Evolutionary conservation across 2,113 vertebrate species (phyloP), one percentile per base, ranked within the genome.

Genomic region (Dendropsophus ebraccatus): DNA sequence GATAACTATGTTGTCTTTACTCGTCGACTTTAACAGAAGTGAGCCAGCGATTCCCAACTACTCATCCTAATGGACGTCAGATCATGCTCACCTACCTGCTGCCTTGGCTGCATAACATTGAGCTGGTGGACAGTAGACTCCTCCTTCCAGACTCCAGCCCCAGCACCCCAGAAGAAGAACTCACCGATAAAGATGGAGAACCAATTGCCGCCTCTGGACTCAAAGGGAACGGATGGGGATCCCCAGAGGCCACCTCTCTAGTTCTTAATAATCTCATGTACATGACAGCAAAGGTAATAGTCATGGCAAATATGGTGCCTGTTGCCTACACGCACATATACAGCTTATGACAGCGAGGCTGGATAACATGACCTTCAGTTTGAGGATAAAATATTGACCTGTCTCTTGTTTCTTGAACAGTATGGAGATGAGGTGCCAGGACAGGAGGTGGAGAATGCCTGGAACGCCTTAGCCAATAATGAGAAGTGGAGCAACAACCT

Each of bases 241-340:
- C 97, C 45, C 94, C 97, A 23, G 97, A 99, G 91, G 98, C 98
- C 12, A 99, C 98, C 0, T 98, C 97, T 0, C 91, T 99, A 69
- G 97, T 99, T 88, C 97, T 99, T 79, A 99, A 99, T 92, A 99
- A 99, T 92, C 97, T 99, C 89, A 98, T 99, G 98, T 99, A 98
- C 89, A 99, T 99, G 97, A 99, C 98, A 0, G 98, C 98, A 83
- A 99, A 99, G 97, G 98, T 99, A 93, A 92, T 10, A 28, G n/a
- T 10, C 30, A 14, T 21, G 19, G n/a, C 35, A 41, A 12, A 83
- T 4, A 56, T 37, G 16, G 19, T 9, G 41, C 4, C 3, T 69
- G 45, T 11, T 4, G 16, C 13, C 30, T 67, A 7, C 14, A 32
- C 62, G 32, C 17, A 32, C 5, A 2, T n/a, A 4, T 62, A 28